A percentile compares a stretch with the other conserved stretches of the same genome.
These are phyloP conservation scores for Oxygymnocypris stewartii DNA, from an alignment of 2,113 vertebrate species.

Conservation along the genomic window DNA sequence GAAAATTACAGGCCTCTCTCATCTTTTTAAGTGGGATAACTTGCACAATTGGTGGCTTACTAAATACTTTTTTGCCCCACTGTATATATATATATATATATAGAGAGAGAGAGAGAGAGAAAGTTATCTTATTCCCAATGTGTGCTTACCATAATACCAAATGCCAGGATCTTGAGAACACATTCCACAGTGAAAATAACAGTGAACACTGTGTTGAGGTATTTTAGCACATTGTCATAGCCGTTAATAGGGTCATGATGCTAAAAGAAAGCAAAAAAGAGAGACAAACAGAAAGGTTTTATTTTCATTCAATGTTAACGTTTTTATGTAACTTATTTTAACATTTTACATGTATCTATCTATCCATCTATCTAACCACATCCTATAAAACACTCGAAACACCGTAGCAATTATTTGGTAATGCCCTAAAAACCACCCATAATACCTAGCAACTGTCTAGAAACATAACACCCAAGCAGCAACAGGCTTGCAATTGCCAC, in stretches of 20 bases:
- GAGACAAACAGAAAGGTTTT: constrained; percentile 29
- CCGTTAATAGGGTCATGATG: constrained; percentile 88
- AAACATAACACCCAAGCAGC: background rate
- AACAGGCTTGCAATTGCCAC: too few species aligned
- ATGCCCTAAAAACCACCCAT: background rate
- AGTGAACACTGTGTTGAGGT: constrained; percentile 96
- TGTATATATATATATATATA: too few species aligned
- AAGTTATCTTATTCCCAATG: background rate
- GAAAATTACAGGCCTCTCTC: too few species aligned
- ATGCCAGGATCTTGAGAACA: constrained; percentile 94
- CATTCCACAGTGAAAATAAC: constrained; percentile 97
- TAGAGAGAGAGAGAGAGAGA: too few species aligned
- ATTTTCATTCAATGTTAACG: too few species aligned
- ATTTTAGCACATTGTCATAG: constrained; percentile 91
- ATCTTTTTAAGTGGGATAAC: too few species aligned
- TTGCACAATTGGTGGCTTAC: too few species aligned
- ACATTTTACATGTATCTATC: background rate
- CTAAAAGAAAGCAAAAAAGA: constrained; percentile 68
- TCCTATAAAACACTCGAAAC: background rate
- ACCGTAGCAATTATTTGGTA: background rate
- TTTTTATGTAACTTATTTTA: too few species aligned
- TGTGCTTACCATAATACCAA: constrained; percentile 90
- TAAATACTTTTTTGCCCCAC: too few species aligned
- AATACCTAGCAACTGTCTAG: background rate
- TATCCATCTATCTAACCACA: background rate